Conservation (phyloP, 2,113 vertebrate genomes). For the Forbesichthys papilliferus region DNA sequence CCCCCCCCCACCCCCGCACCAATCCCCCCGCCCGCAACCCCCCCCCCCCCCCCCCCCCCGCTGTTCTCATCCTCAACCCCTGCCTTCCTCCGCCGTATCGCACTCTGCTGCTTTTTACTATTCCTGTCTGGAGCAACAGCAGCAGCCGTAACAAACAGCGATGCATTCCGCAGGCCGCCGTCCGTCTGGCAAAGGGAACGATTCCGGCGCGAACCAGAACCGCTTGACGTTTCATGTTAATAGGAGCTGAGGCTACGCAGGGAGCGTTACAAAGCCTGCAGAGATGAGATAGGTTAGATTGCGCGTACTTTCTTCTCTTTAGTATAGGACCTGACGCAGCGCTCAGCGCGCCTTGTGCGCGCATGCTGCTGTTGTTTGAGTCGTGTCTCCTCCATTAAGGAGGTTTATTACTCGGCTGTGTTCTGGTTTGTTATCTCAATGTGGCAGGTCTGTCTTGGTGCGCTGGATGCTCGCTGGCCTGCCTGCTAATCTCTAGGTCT, state of each 20-base stretch:
- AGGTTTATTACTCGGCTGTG: too few species aligned
- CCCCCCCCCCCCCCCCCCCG: too few species aligned
- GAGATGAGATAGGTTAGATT: constrained; percentile 56
- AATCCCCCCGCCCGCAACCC: too few species aligned
- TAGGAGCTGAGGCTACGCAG: constrained; percentile 12
- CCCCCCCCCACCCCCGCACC: too few species aligned
- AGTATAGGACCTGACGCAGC: constrained; percentile 30
- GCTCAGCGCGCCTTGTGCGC: constrained; percentile 21
- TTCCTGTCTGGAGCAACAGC: constrained; percentile 28
- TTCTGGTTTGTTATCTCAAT: too few species aligned
- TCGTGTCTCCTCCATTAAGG: constrained; percentile 5
- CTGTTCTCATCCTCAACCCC: constrained; percentile 18
- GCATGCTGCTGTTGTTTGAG: constrained; percentile 25
- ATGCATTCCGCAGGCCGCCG: constrained; percentile 4
- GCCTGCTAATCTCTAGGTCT: too few species aligned
- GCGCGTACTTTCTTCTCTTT: constrained; percentile 30
- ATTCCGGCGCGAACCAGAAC: constrained; percentile 27
- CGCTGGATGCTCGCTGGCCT: too few species aligned
- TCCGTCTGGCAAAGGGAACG: constrained; percentile 12
- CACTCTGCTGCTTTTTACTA: constrained; percentile 33
- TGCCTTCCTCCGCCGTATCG: constrained; percentile 34
- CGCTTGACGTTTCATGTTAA: constrained; percentile 38
- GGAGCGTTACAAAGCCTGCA: constrained; percentile 33
- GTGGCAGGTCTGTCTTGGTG: too few species aligned
- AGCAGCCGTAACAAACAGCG: background rate